Base-by-base conservation (phyloP, 2,113 vertebrate species). In the Corythaeola cristata region DNA sequence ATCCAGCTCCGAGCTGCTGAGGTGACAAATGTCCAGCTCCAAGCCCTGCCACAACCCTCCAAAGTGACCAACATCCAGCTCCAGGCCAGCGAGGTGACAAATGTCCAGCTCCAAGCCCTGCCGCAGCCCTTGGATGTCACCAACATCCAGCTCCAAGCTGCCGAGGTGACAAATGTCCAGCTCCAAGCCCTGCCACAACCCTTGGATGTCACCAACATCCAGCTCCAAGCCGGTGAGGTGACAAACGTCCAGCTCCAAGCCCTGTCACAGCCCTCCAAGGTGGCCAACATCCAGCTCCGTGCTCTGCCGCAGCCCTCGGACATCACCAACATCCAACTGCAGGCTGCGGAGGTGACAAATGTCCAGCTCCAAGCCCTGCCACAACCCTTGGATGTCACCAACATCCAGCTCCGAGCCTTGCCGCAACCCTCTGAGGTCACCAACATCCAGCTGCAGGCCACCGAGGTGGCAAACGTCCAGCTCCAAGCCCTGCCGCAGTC, bases 31-130 rank as follows among this genome's bases (percentile, higher is more conserved):
- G 50, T 85, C 19, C 83, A 75, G 18, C 60, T 85, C 18, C 83
- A 67, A n/a, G 41, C 71, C 22, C 50, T 85, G 52, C 15, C 83
- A 3, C 83, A 66, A 2, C 71, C 60, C 15, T 39, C 28, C 19
- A 89, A 98, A 8, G 88, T 97, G 33, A 73, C 93, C 13, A 86
- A 91, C 1, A 85, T 98, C n/a, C 97, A 98, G 62, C 94, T 97
- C 2, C 96, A 97, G 49, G 82, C 96, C 0, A 75, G 67, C 15
- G 56, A 98, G 8, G 88, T 97, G 30, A 73, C 93, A 12, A 86
- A 90, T 1, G 85, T 98, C n/a, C 97, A 98, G 62, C 94, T 97
- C 2, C 97, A 97, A 45, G 82, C 96, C 26, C 50, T 56, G 37
- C 71, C 71, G 8, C 71, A 52, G 23, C 45, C 58, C 27, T 30